Evolutionary conservation across 2,113 vertebrate genomes (phyloP).

Genomic region (Rhea americana): DNA sequence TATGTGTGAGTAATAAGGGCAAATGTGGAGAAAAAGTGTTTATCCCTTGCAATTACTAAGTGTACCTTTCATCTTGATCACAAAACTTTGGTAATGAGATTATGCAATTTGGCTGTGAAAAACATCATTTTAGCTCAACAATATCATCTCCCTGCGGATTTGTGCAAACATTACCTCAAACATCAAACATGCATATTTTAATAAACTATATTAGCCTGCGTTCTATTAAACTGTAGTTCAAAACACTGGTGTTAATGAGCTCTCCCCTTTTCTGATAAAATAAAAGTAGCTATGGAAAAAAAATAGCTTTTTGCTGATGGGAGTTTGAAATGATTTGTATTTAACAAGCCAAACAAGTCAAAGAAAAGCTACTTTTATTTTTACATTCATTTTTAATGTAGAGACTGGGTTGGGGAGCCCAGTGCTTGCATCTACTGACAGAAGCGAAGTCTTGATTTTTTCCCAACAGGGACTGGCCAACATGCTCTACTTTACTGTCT

Average conservation of each 20-base stretch:
- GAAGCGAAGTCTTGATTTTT: neutral
- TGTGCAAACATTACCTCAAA: constrained; percentile 58
- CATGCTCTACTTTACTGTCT: neutral
- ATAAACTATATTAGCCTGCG: constrained; percentile 24
- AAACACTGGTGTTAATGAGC: constrained; percentile 46
- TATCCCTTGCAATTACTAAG: constrained; percentile 17
- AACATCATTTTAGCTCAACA: neutral
- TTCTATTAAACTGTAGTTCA: constrained; percentile 29
- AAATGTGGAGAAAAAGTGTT: neutral
- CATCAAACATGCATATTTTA: constrained; percentile 67
- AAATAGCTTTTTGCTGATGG: neutral
- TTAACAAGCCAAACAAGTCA: constrained; percentile 28
- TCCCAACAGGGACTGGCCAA: fast-evolving
- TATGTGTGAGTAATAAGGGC: constrained; percentile 11
- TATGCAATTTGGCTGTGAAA: constrained; percentile 26
- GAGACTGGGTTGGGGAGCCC: neutral
- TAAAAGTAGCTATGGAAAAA: constrained; percentile 22
- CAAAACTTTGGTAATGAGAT: constrained; percentile 30
- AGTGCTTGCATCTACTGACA: neutral
- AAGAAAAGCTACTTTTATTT: neutral
- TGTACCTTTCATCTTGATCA: constrained; percentile 42
- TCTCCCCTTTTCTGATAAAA: constrained; percentile 21
- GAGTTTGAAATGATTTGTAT: neutral
- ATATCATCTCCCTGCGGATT: constrained; percentile 1
- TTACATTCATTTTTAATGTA: neutral